These are phyloP conservation scores for Eretmodus cyanostictus DNA, from an alignment of 2,113 vertebrate species.

Conservation along the genomic window DNA sequence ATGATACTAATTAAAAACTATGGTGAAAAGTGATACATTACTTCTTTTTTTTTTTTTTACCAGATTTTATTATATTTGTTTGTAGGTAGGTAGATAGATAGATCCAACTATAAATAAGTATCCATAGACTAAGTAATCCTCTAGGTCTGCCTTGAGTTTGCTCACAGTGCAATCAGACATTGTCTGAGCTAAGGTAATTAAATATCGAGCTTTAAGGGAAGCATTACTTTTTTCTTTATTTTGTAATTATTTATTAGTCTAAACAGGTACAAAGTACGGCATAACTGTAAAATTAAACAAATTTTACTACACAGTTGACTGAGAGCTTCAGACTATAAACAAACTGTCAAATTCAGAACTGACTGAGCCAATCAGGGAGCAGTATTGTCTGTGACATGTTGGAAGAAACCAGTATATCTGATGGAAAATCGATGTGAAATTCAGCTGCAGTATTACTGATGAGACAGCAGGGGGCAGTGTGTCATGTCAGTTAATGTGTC, in stretches of 20 bases:
- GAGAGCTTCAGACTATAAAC: neutral
- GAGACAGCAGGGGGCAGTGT: neutral
- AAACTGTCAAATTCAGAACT: neutral
- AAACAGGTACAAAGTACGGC: accelerated
- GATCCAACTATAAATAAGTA: neutral
- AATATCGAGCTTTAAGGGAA: neutral
- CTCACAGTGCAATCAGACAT: neutral
- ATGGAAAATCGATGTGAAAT: neutral
- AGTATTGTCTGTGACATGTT: neutral
- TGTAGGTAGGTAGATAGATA: neutral
- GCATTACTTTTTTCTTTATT: neutral
- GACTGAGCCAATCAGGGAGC: neutral
- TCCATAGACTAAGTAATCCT: accelerated
- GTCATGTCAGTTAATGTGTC: neutral
- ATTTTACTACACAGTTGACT: accelerated
- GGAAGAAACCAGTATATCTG: neutral
- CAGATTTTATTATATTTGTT: accelerated
- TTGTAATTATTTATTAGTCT: neutral
- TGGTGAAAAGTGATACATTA: neutral
- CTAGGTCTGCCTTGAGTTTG: neutral
- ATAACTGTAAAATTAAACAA: neutral
- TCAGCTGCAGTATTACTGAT: neutral
- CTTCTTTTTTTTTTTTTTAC: accelerated
- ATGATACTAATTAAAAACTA: slow-evolving; percentile 59
- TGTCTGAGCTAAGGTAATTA: neutral